These are phyloP conservation scores for Crepidodera aurea DNA, from an alignment of 2,888 invertebrate genomes.

Conservation along the genomic window DNA sequence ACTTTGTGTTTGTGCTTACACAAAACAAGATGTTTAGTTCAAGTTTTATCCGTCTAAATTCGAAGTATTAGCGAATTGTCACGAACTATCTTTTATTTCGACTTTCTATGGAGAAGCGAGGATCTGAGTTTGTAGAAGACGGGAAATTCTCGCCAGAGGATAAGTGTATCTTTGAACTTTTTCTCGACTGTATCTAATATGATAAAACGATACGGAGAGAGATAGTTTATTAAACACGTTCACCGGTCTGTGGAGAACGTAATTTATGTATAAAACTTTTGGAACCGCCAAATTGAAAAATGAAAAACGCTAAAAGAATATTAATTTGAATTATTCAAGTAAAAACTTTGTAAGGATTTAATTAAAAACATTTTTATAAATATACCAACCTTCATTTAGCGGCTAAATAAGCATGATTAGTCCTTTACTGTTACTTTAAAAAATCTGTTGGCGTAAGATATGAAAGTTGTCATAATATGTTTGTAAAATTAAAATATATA, in stretches of 20 bases:
- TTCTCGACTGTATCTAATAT: slow-evolving; percentile 16
- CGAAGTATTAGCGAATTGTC: slow-evolving; percentile 30
- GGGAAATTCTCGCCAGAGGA: slow-evolving; percentile 1
- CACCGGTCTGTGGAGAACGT: not conserved
- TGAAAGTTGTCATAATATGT: too few species aligned
- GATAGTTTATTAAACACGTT: not conserved
- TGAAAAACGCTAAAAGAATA: too few species aligned
- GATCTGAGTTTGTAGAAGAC: slow-evolving; percentile 15
- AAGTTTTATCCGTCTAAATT: slow-evolving; percentile 29
- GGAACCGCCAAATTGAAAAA: too few species aligned
- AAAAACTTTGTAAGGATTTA: too few species aligned
- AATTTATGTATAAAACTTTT: not conserved
- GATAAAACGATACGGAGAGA: not conserved
- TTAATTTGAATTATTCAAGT: too few species aligned
- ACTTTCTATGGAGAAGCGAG: slow-evolving; percentile 11
- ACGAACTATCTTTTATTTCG: slow-evolving; percentile 30
- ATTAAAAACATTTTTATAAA: too few species aligned
- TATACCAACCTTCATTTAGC: too few species aligned
- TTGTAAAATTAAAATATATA: too few species aligned
- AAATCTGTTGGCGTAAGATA: too few species aligned
- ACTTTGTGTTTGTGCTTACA: slow-evolving; percentile 29
- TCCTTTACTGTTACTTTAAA: too few species aligned
- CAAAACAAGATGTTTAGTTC: slow-evolving; percentile 31
- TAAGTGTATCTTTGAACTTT: slow-evolving; percentile 15
- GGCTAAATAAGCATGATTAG: too few species aligned